Evolutionary conservation across 2,888 invertebrate genomes (phyloP).

Genomic region (Stenoptilia bipunctidactyla): DNA sequence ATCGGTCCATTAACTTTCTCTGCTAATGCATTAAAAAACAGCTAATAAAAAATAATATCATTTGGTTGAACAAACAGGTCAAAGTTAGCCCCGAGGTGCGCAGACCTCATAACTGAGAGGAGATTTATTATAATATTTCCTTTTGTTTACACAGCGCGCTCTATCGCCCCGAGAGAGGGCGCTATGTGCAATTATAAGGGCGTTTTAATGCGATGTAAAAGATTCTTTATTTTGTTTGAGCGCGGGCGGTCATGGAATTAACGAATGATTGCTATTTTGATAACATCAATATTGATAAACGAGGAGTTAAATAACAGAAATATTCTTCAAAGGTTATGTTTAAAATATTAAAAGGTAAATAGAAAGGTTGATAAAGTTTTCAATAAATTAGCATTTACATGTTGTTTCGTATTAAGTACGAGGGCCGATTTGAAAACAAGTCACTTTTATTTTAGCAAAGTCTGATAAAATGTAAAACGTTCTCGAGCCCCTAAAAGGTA

Average conservation of each 20-base stretch:
- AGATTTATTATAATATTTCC: slow-evolving; percentile 27
- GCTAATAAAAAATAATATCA: background rate
- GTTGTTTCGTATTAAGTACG: too few relatives aligned
- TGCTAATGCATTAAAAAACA: background rate
- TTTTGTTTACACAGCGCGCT: slow-evolving; percentile 34
- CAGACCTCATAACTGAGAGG: slow-evolving; percentile 1
- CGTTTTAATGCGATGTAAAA: slow-evolving; percentile 10
- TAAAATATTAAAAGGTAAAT: too few relatives aligned
- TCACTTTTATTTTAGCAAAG: too few relatives aligned
- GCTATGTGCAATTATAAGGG: slow-evolving; percentile 26
- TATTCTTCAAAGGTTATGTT: too few relatives aligned
- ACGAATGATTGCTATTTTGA: too few relatives aligned
- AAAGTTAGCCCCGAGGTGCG: slow-evolving; percentile 3
- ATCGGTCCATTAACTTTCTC: background rate
- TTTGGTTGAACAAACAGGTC: background rate
- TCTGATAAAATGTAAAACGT: too few relatives aligned
- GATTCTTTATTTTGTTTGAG: background rate
- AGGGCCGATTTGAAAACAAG: too few relatives aligned
- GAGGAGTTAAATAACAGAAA: too few relatives aligned
- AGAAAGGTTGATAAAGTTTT: too few relatives aligned
- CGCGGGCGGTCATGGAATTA: background rate
- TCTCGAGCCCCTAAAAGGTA: too few relatives aligned
- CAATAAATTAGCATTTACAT: too few relatives aligned
- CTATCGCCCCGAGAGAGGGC: slow-evolving; percentile 9
- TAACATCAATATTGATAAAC: too few relatives aligned